These are phyloP conservation scores for Ochotona curzoniae DNA, from an alignment of 2,113 vertebrate species.

Conservation along the genomic window DNA sequence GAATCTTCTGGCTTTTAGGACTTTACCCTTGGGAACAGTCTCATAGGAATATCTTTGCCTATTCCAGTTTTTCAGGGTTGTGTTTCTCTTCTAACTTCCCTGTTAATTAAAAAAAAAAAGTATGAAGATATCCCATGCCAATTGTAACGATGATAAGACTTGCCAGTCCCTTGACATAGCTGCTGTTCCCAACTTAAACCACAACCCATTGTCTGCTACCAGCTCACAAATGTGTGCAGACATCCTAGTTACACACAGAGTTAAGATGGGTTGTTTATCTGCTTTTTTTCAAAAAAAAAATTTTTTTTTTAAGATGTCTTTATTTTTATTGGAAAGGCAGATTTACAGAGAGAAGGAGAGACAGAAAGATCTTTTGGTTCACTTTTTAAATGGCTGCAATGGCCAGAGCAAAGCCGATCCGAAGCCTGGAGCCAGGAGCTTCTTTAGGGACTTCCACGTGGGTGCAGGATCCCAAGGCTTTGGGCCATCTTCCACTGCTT, in stretches of 20 bases:
- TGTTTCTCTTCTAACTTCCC: conserved; percentile 42
- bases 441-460: no score
- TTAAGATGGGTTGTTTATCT: not conserved
- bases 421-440: no score
- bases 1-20: conserved; percentile 1
- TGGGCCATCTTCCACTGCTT: no score
- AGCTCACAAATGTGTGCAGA: not conserved
- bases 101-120: conserved; percentile 35
- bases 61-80: conserved; percentile 16
- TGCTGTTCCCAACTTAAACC: not conserved
- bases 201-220: not conserved
- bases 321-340: no score
- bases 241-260: not conserved
- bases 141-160: not conserved
- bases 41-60: not conserved
- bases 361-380: no score
- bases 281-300: no score
- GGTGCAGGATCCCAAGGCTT: no score
- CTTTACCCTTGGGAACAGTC: not conserved
- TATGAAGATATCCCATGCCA: not conserved
- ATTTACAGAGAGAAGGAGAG: no score
- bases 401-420: no score
- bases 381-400: no score
- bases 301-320: no score
- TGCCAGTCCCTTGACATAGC: not conserved